Conservation (phyloP, 2,888 invertebrate species). For the Fragum fragum region DNA sequence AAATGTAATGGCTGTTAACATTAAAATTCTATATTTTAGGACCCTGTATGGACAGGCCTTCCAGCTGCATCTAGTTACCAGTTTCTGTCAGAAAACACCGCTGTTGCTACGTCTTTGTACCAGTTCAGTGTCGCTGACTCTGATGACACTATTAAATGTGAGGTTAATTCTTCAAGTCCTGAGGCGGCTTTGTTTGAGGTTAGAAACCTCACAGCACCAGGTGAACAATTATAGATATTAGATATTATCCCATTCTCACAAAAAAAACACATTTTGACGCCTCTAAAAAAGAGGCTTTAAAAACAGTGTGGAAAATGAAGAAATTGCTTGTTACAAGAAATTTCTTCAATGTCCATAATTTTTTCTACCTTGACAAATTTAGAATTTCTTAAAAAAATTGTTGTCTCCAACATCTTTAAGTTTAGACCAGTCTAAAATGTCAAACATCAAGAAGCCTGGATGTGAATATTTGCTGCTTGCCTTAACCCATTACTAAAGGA, state of each 20-base stretch:
- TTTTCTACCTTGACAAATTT: background rate
- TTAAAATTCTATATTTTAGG: slow-evolving; percentile 12
- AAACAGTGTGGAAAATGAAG: too few species aligned
- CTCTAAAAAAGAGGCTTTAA: too few species aligned
- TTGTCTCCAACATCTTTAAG: background rate
- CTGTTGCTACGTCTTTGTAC: slow-evolving; percentile 15
- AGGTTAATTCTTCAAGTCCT: slow-evolving; percentile 24
- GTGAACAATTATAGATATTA: slow-evolving; percentile 6
- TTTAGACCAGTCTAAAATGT: background rate
- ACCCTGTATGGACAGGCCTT: slow-evolving; percentile 30
- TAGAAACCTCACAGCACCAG: slow-evolving; percentile 13
- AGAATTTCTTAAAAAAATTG: background rate
- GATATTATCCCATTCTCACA: background rate
- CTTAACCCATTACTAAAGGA: too few species aligned
- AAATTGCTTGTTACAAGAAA: too few species aligned
- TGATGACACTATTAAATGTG: slow-evolving; percentile 42
- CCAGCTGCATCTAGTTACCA: slow-evolving; percentile 19
- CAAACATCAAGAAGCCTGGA: too few species aligned
- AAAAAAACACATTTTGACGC: background rate
- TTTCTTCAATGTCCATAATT: too few species aligned
- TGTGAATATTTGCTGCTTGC: too few species aligned
- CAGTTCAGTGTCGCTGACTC: slow-evolving; percentile 43
- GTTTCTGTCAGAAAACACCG: slow-evolving; percentile 13
- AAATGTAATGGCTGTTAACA: too few species aligned
- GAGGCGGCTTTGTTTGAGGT: slow-evolving; percentile 42